A percentile compares a stretch with the other conserved stretches of the same genome.
These are phyloP conservation scores for Agelas oroides DNA, from an alignment of 37 sponge, comb jelly and placozoan genomes.

Conservation along the genomic window DNA sequence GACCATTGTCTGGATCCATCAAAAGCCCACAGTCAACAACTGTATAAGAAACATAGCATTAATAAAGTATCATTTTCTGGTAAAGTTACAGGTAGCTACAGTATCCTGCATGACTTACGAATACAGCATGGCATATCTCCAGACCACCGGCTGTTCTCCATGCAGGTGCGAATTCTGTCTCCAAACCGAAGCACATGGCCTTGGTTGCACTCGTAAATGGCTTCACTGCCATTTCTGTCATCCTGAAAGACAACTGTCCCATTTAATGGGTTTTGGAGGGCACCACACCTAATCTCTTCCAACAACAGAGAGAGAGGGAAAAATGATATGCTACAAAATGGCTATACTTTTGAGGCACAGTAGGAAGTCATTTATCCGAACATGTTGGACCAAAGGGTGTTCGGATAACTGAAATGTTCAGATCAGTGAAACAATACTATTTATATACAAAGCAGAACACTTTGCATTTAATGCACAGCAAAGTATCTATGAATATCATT, in stretches of 20 bases:
- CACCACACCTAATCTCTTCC: conserved; percentile 26
- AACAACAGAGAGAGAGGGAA: neutral
- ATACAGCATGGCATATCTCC: conserved; percentile 33
- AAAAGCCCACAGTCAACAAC: conserved; percentile 55
- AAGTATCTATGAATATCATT: no score
- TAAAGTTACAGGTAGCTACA: no score
- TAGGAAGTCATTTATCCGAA: no score
- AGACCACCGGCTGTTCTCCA: conserved; percentile 27
- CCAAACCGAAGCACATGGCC: conserved; percentile 9
- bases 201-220: conserved; percentile 1
- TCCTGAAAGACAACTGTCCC: conserved; percentile 1
- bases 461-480: no score
- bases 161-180: conserved; percentile 18
- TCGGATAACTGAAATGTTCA: no score
- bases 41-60: neutral
- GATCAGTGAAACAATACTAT: no score
- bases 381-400: no score
- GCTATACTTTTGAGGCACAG: no score
- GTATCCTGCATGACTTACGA: conserved; percentile 32
- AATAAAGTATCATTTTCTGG: no score
- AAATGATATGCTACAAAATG: neutral
- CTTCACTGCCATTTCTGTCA: conserved; percentile 24
- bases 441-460: no score
- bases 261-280: conserved; percentile 23
- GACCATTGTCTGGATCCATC: conserved; percentile 35